Evolutionary conservation across 2,888 invertebrate species (phyloP), one percentile per base, ranked within the genome.

Genomic region (Deroplatys truncata): DNA sequence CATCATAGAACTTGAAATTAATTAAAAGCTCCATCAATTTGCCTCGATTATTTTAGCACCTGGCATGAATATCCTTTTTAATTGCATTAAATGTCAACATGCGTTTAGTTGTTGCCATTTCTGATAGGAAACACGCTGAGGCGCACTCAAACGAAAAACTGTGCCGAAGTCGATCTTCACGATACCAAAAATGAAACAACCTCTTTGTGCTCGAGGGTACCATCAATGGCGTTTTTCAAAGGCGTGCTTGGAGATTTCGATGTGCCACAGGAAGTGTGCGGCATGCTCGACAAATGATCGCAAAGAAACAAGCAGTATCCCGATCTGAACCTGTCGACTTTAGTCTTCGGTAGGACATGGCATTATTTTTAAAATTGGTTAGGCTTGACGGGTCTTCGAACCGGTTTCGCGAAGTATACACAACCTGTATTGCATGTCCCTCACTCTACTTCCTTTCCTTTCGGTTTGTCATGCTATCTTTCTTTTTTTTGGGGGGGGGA

Each of bases 311-410:
- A 49, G 10, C 15, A 31, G 84, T 20, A 31, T 31, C 84, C 29
- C 84, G n/a, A 85, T 31, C 28, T 5, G 35, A 43, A 28, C 28
- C 15, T 15, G 84, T 72, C 25, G 56, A 43, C 43, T 43, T 43
- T 0, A 43, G 13, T 85, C 85, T 7, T 28, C 8, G 29, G 43
- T 16, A 7, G 25, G 43, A 87, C 87, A 83, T 87, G 87, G 82
- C 82, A 87, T 31, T 43, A 82, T 83, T 87, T 87, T 83, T 87
- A 87, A 87, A 87, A 83, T 82, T 82, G 82, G 72, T 87, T 83
- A 83, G 15, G 87, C 87, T 83, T 87, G 20, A 29, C 13, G 31
- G 87, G 31, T 87, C 31, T 82, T 31, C 31, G n/a, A 83, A 87
- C 87, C 87, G 87, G 87, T 87, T 87, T n/a, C 49, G 43, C 20